These are phyloP conservation scores for Thysanoteuthis rhombus DNA, from an alignment of 2,888 invertebrate species.

Conservation along the genomic window DNA sequence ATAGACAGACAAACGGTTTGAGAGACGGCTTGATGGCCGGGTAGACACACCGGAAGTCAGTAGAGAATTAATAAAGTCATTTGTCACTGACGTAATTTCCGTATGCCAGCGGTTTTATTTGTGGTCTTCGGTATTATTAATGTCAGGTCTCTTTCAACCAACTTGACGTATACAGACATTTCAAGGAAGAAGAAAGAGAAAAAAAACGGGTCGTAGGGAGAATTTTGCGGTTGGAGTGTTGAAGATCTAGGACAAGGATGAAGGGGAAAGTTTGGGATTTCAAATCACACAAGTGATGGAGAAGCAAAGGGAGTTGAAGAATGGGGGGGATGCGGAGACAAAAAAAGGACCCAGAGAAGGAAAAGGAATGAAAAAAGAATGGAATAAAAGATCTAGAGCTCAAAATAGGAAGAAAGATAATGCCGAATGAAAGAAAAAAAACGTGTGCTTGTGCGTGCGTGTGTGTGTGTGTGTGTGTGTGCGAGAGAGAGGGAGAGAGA, in stretches of 20 bases:
- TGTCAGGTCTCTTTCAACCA: not conserved
- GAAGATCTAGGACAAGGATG: too few relatives aligned
- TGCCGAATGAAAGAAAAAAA: too few relatives aligned
- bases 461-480: too few relatives aligned
- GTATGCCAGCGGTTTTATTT: not conserved
- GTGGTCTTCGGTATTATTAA: not conserved
- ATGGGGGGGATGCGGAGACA: not conserved
- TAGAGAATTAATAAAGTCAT: not conserved
- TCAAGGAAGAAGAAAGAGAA: not conserved
- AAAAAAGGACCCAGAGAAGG: not conserved
- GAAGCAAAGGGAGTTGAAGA: too few relatives aligned
- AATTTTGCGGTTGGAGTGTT: too few relatives aligned
- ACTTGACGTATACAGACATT: not conserved
- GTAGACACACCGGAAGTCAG: slow-evolving; percentile 12
- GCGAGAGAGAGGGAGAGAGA: too few relatives aligned
- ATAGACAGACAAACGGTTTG: not conserved
- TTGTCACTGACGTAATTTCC: not conserved
- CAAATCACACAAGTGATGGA: too few relatives aligned
- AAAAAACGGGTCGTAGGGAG: too few relatives aligned
- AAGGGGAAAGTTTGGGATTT: too few relatives aligned
- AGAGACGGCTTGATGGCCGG: not conserved
- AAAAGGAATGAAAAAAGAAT: not conserved
- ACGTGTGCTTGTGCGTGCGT: too few relatives aligned
- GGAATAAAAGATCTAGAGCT: not conserved
- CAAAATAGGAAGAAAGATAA: too few relatives aligned